These are phyloP conservation scores for Drosophila bifasciata DNA, from an alignment of 1,140 invertebrate genomes.

Conservation along the genomic window DNA sequence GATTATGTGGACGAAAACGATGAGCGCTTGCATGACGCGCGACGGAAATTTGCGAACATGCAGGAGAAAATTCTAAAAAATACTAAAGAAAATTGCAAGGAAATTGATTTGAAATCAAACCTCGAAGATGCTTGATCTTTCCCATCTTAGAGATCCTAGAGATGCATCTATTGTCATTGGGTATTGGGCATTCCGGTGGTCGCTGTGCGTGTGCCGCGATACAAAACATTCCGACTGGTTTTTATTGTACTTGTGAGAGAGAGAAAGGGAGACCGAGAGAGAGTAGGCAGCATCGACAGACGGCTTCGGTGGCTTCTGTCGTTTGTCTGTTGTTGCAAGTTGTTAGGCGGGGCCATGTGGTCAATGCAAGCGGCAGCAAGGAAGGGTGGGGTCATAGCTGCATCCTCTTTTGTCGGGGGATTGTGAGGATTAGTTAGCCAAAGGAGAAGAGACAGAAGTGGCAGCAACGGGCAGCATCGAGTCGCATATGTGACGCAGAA, in stretches of 20 bases:
- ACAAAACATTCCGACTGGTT: constrained; percentile 4
- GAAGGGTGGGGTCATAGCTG: constrained; percentile 14
- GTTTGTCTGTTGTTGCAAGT: constrained; percentile 65
- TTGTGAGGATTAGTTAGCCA: constrained; percentile 27
- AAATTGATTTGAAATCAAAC: too few relatives aligned
- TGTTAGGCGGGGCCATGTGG: constrained; percentile 47
- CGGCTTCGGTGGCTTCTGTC: constrained; percentile 47
- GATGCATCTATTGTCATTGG: too few relatives aligned
- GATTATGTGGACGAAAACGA: too few relatives aligned
- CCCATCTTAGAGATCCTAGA: too few relatives aligned
- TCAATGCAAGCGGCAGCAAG: constrained; percentile 12
- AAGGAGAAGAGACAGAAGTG: constrained; percentile 14
- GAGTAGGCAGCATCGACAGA: constrained; percentile 56
- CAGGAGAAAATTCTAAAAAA: too few relatives aligned
- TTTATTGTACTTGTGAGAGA: constrained; percentile 56
- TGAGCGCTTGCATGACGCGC: too few relatives aligned
- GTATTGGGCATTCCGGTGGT: too few relatives aligned
- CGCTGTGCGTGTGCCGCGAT: too few relatives aligned
- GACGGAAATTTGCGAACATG: too few relatives aligned
- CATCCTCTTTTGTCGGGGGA: constrained; percentile 22
- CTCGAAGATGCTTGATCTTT: too few relatives aligned
- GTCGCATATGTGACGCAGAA: constrained; percentile 48
- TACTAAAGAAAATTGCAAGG: too few relatives aligned
- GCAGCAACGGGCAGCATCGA: neutral
- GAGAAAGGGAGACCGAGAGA: too few relatives aligned